Conservation (phyloP, 2,797 vertebrate genomes). For the Helicolenus hilgendorfi region DNA sequence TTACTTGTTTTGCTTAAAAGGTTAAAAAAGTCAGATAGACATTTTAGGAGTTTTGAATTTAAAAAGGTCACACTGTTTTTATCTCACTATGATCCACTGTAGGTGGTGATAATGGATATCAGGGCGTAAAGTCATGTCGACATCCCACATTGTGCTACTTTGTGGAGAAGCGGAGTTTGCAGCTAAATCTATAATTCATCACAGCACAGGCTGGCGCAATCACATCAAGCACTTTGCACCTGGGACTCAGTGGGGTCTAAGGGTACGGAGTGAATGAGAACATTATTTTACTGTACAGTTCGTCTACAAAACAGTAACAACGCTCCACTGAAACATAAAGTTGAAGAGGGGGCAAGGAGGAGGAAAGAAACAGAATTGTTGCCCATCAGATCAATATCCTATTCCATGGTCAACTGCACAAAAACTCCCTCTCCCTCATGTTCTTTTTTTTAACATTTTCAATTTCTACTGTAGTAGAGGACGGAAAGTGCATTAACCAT, state of each 20-base stretch:
- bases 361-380: constrained; percentile 33
- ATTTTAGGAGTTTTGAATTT: background rate
- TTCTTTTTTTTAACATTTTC: background rate
- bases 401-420: constrained; percentile 60
- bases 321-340: background rate
- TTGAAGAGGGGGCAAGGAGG: constrained; percentile 16
- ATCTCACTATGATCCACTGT: background rate
- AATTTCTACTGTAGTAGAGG: constrained; percentile 20
- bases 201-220: background rate
- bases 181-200: constrained; percentile 62
- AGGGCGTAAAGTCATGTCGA: background rate
- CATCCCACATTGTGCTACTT: background rate
- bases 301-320: constrained; percentile 31
- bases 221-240: constrained; percentile 46
- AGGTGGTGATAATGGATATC: background rate
- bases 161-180: constrained; percentile 1
- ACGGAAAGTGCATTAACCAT: constrained; percentile 14
- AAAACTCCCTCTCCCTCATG: constrained; percentile 20
- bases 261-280: background rate
- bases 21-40: background rate
- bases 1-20: background rate
- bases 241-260: constrained; percentile 25
- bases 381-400: constrained; percentile 73
- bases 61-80: background rate
- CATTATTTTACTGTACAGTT: constrained; percentile 42